Base-by-base conservation (phyloP, 2,113 vertebrate genomes). In the Psilopogon haemacephalus region DNA sequence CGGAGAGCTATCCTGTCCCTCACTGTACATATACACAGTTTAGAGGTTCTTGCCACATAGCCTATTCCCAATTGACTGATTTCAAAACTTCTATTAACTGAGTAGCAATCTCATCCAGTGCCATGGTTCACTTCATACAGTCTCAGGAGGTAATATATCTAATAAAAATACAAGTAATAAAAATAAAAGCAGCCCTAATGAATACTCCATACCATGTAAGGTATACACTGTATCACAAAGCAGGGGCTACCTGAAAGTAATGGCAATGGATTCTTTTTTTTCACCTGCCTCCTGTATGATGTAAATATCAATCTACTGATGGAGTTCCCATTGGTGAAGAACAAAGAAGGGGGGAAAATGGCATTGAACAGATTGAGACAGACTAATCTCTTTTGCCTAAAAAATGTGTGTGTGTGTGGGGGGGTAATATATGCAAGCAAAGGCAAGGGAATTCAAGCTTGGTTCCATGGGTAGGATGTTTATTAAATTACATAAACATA, bases 101-200 rank as follows among this genome's bases (percentile, higher is more conserved):
- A 46, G 68, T 55, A 95, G 91, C 88, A 94, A 94, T 86, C 96
- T 94, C 92, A 68, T 52, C 65, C 81, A 37, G 60, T 71, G 50
- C 54, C 50, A 60, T 21, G 77, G 87, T 94, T 94, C 80, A 46
- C 74, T 85, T 94, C 84, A 79, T 93, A 46, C 67, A 92, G 71
- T 91, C 92, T 95, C 95, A 62, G 77, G 75, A 93, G 91, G 93
- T 93, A 86, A 94, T 84, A 75, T 55, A 91, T 88, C 92, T 91
- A 90, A 95, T 95, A 82, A 96, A 94, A 94, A 87, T 92, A 96
- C 96, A 96, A 95, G 86, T 80, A 95, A 95, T 95, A 93, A 94
- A 95, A 92, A 86, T 89, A 97, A 96, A 96, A 97, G 79, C 86
- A 90, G 32, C 81, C 81, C 48, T 46, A 93, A 93, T 84, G 88